Percentiles rank a stretch among this genome's conserved stretches.
Evolutionary conservation across 2,888 invertebrate genomes (phyloP).

Genomic region (Leptarthrus brevirostris): DNA sequence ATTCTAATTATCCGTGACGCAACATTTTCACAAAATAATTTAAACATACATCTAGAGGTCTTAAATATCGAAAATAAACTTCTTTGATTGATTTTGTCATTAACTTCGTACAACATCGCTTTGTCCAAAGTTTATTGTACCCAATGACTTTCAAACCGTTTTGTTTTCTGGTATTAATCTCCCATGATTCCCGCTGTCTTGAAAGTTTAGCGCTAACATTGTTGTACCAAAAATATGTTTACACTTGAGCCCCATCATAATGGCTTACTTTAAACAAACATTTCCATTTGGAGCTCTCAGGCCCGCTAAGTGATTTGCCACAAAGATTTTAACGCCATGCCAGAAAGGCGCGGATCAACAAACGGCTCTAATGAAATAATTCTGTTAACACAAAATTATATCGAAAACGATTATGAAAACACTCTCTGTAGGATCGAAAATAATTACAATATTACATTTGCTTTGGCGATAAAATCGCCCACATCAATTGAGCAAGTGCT

Average conservation of each 20-base stretch:
- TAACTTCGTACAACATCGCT: constrained; percentile 7
- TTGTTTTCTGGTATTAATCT: constrained; percentile 20
- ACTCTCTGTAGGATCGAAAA: neutral
- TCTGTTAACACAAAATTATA: constrained; percentile 21
- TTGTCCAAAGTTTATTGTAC: constrained; percentile 14
- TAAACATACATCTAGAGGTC: no score
- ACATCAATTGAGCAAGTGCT: constrained; percentile 20
- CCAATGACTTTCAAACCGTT: constrained; percentile 11
- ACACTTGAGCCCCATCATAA: constrained; percentile 15
- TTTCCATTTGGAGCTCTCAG: neutral
- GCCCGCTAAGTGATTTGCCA: constrained; percentile 2
- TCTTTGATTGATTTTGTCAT: constrained; percentile 17
- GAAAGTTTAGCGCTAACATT: neutral
- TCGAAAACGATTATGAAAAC: constrained; percentile 7
- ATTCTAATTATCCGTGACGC: no score
- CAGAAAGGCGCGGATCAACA: no score
- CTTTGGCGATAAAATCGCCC: constrained; percentile 9
- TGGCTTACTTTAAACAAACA: constrained; percentile 19
- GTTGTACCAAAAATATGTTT: constrained; percentile 15
- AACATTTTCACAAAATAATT: no score
- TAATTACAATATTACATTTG: neutral
- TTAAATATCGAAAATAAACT: no score
- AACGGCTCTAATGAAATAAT: constrained; percentile 16
- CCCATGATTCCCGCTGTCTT: constrained; percentile 1
- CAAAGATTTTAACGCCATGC: constrained; percentile 14